A percentile compares a stretch with the other conserved stretches of the same genome.
phyloP scores from a whole-genome alignment of 1,140 invertebrate genomes.

The Drosophila bocki region DNA sequence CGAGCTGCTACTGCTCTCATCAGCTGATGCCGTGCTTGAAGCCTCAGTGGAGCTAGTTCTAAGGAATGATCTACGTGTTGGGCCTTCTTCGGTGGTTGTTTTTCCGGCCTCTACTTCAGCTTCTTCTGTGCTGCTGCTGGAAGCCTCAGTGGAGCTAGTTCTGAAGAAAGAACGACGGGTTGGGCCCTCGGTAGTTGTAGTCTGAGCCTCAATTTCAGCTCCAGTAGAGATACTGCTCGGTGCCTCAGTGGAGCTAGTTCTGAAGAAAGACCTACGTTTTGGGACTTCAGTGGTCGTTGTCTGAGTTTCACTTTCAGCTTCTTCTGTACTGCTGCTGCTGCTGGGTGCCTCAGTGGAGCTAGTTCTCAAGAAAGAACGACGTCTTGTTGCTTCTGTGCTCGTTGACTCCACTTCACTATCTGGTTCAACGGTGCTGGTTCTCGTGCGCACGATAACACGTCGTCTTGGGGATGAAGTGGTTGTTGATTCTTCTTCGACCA shows the following conservation, averaged over 20 bases:
- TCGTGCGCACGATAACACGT: slow-evolving; percentile 18
- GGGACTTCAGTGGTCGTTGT: neutral
- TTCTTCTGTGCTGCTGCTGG: slow-evolving; percentile 6
- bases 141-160: slow-evolving; percentile 2
- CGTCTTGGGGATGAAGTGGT: neutral
- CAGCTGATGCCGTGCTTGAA: neutral
- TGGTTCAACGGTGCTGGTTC: slow-evolving; percentile 13
- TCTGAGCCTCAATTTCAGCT: neutral
- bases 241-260: slow-evolving; percentile 7
- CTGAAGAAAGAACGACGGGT: slow-evolving; percentile 11
- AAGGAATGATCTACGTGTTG: too few species aligned
- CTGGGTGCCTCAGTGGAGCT: slow-evolving; percentile 4
- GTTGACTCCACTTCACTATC: neutral
- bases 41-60: slow-evolving; percentile 4
- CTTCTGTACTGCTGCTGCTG: slow-evolving; percentile 7
- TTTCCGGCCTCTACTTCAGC: neutral
- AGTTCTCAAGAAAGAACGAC: slow-evolving; percentile 6
- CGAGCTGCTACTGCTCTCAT: slow-evolving; percentile 10
- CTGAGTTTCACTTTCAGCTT: neutral
- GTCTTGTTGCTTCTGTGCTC: slow-evolving; percentile 12
- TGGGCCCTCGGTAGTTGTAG: neutral
- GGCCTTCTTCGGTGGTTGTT: neutral
- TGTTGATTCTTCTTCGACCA: slow-evolving; percentile 6
- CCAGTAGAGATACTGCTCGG: neutral
- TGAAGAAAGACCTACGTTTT: neutral